A percentile compares a stretch with the other conserved stretches of the same genome.
Evolutionary conservation across 2,797 vertebrate species (phyloP).

Genomic region (Cephalopachus bancanus): DNA sequence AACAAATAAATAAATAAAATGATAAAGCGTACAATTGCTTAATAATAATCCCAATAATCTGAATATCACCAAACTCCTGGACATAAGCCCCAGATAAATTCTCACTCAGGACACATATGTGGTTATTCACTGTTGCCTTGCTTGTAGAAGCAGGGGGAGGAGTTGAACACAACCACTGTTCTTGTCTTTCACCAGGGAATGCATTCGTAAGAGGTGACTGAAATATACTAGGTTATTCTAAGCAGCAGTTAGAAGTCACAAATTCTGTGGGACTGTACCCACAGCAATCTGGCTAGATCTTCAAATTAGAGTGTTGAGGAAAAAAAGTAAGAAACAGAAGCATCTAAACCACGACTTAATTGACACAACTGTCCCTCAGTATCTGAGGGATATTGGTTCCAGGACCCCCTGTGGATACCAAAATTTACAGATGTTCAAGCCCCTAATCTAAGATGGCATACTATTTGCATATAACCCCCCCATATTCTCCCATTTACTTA

Average conservation of each 20-base stretch:
- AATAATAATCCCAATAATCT: background rate
- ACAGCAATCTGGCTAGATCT: background rate
- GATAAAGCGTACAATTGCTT: too few species aligned
- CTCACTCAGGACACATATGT: background rate
- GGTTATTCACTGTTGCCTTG: background rate
- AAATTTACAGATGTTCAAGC: background rate
- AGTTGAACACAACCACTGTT: background rate
- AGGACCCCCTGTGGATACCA: background rate
- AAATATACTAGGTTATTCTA: too few species aligned
- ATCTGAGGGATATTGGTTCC: background rate
- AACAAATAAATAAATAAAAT: too few species aligned
- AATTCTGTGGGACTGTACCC: background rate
- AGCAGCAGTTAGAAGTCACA: background rate
- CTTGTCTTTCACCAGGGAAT: background rate
- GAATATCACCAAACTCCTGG: background rate
- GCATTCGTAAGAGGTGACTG: background rate
- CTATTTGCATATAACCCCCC: background rate
- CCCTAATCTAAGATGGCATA: background rate
- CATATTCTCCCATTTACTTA: background rate
- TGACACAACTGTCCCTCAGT: background rate
- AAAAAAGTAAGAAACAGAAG: constrained; percentile 19
- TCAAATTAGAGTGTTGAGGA: background rate
- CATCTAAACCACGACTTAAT: background rate
- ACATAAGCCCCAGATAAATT: background rate
- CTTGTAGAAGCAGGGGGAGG: background rate